A percentile compares a stretch with the other conserved stretches of the same genome.
phyloP scores from a whole-genome alignment of 2,113 vertebrate genomes.

The Hemichromis elongatus region DNA sequence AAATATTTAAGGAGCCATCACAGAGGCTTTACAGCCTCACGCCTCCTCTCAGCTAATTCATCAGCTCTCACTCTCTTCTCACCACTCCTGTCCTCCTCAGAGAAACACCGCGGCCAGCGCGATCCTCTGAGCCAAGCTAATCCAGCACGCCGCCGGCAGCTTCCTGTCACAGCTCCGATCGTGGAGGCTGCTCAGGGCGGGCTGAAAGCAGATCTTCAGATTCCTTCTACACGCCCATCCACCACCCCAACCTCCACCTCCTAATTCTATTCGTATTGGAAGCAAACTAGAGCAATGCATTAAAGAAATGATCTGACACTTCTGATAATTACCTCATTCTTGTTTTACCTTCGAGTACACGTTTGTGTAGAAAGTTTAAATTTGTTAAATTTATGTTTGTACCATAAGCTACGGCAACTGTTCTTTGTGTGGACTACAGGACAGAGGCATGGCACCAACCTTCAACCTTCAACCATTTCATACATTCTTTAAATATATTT shows the following conservation, averaged over 20 bases:
- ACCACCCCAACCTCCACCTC: not conserved
- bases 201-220: not conserved
- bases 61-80: not conserved
- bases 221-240: not conserved
- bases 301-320: not conserved
- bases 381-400: too few species aligned
- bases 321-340: not conserved
- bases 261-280: not conserved
- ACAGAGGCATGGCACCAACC: not conserved
- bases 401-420: not conserved
- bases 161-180: not conserved
- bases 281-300: not conserved
- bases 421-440: not conserved
- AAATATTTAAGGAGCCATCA: slow-evolving; percentile 17
- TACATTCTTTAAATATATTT: not conserved
- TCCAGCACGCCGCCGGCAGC: not conserved
- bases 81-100: not conserved
- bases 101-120: not conserved
- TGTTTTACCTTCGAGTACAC: not conserved
- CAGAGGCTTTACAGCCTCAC: not conserved
- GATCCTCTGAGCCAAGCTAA: not conserved
- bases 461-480: too few species aligned
- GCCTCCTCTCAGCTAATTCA: not conserved
- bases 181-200: not conserved
- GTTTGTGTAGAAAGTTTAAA: not conserved